Evolutionary conservation across 2,113 vertebrate genomes (phyloP).

Genomic region (Alces alces): DNA sequence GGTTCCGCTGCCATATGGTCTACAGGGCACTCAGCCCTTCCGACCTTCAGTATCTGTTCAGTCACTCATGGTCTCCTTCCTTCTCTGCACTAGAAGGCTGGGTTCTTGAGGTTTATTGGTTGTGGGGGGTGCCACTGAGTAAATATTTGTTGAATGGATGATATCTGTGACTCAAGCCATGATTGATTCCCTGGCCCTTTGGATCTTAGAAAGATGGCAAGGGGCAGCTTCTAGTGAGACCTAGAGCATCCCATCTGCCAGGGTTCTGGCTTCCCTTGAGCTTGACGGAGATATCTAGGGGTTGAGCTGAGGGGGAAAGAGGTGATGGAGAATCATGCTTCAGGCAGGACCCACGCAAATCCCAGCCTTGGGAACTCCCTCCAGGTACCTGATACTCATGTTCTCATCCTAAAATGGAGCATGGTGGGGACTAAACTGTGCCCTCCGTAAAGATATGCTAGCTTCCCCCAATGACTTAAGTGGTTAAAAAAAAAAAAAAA

Average conservation of each 20-base stretch:
- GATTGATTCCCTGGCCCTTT: background rate
- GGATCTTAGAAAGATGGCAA: background rate
- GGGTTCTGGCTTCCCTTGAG: background rate
- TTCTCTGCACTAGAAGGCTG: background rate
- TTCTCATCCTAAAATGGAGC: background rate
- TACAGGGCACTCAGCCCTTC: rapidly evolving
- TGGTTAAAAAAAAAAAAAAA: background rate
- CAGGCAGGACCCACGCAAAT: background rate
- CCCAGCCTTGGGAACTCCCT: background rate
- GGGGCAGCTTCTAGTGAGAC: background rate
- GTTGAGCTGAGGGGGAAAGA: background rate
- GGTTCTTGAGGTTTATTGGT: background rate
- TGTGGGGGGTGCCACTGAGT: too few species aligned
- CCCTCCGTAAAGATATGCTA: background rate
- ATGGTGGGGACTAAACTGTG: background rate
- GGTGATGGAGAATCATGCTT: rapidly evolving
- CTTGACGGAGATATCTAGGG: background rate
- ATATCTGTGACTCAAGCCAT: background rate
- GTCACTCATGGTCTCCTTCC: background rate
- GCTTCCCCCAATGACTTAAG: background rate
- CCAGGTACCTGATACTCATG: rapidly evolving
- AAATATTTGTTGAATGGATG: background rate
- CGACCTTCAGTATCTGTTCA: background rate
- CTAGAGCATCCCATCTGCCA: rapidly evolving
- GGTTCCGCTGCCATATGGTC: background rate